Evolutionary conservation across 1,140 invertebrate species (phyloP), one percentile per base, ranked within the genome.

Genomic region (Sarcophaga bullata): DNA sequence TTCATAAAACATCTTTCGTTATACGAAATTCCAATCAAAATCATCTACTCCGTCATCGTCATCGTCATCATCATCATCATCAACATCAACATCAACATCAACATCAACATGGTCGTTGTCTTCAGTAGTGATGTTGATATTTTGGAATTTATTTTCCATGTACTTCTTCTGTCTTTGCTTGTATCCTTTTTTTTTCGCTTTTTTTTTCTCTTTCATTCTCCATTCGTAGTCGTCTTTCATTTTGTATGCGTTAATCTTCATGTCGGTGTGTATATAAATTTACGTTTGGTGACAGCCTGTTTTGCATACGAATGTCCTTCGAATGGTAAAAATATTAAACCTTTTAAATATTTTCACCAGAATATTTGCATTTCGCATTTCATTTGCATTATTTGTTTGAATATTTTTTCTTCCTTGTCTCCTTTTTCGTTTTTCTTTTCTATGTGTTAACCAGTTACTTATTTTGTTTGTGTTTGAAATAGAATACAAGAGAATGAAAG

Each of bases 271-370:
- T 25, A 3, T 10, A 37, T 73, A 37, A 13, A 37, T 11, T 73
- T 46, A 13, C 13, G 37, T 73, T 17, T 73, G 25, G 13, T 73
- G 73, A 37, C 37, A 73, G 25, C 13, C 73, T 73, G 25, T 15
- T 73, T 73, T 73, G 73, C 73, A 73, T 73, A 73, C 46, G 73
- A 73, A 73, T 73, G 46, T 73, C 73, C 73, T 73, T 73, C 73
- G 73, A 73, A 73, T 73, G 25, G 54, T 58, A 58, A 58, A 37
- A 58, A 58, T 58, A 58, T 58, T 58, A 13, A 73, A 73, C 73
- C 73, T 73, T 73, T 73, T 73, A 73, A 73, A 73, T 73, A 73
- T 73, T 73, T 73, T 73, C 25, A 73, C 37, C 10, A 47, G 11
- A 8, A 58, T 13, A 58, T 58, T 37, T 37, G 1, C 25, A 37